Conservation (phyloP, 2,888 invertebrate genomes). For the Drosophila barbarae region DNA sequence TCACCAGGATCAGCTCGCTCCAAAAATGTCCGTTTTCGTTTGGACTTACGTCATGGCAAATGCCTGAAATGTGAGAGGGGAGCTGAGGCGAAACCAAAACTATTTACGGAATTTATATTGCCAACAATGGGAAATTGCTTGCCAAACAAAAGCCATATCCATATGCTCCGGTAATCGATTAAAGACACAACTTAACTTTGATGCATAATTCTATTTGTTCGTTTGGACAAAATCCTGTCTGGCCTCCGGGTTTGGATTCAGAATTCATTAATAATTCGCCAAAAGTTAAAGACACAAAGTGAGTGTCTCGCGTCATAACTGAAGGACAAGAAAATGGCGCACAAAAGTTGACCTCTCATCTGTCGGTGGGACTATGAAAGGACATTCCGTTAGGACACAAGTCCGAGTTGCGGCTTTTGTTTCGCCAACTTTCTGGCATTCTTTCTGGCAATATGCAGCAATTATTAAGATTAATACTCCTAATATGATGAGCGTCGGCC, state of each 20-base stretch:
- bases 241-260: conserved; percentile 10
- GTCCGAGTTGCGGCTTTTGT: conserved; percentile 39
- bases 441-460: conserved; percentile 54
- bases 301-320: conserved; percentile 16
- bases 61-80: conserved; percentile 10
- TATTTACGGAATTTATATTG: conserved; percentile 18
- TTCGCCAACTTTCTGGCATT: conserved; percentile 48
- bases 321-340: conserved; percentile 38
- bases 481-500: conserved; percentile 43
- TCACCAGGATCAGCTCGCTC: not conserved
- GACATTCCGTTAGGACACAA: conserved; percentile 20
- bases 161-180: conserved; percentile 17
- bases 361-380: conserved; percentile 9
- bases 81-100: not conserved
- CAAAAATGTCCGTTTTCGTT: conserved; percentile 24
- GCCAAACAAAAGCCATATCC: not conserved
- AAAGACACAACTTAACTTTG: conserved; percentile 19
- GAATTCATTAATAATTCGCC: conserved; percentile 43
- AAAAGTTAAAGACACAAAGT: conserved; percentile 26
- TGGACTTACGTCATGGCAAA: conserved; percentile 27
- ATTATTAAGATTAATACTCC: conserved; percentile 70
- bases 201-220: conserved; percentile 33
- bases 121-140: conserved; percentile 13
- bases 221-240: conserved; percentile 5
- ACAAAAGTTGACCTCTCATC: conserved; percentile 22